Conservation (phyloP, 2,113 vertebrate species). For the Pungitius pungitius region DNA sequence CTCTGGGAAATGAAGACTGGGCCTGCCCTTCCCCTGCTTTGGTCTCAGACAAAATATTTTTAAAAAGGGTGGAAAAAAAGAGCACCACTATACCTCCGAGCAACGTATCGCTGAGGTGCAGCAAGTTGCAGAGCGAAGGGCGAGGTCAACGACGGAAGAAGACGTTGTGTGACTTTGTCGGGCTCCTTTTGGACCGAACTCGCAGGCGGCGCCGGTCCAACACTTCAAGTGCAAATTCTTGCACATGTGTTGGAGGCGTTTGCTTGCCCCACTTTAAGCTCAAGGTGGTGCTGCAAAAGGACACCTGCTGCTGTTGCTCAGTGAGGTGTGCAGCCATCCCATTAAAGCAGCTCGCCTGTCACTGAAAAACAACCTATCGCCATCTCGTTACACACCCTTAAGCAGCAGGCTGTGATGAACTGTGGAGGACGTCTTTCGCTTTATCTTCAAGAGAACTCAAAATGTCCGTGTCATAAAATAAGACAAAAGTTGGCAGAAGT, state of each 20-base stretch:
- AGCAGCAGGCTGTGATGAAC: slow-evolving; percentile 4
- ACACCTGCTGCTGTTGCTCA: slow-evolving; percentile 9
- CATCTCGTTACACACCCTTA: not conserved
- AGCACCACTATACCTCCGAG: slow-evolving; percentile 8
- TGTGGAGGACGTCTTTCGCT: slow-evolving; percentile 4
- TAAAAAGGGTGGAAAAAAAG: not conserved
- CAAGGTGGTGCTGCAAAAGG: not conserved
- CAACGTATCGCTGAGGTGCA: too few relatives aligned
- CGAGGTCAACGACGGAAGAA: not conserved
- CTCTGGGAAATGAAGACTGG: slow-evolving; percentile 43
- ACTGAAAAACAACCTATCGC: not conserved
- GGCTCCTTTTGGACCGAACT: slow-evolving; percentile 45
- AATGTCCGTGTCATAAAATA: not conserved
- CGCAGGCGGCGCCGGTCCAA: not conserved
- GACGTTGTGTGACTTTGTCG: slow-evolving; percentile 14
- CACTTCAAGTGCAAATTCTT: slow-evolving; percentile 1
- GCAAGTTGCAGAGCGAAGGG: slow-evolving; percentile 1
- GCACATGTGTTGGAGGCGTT: slow-evolving; percentile 2
- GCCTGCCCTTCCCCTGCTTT: slow-evolving; percentile 22
- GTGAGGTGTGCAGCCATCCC: not conserved
- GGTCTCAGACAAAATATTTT: slow-evolving; percentile 4
- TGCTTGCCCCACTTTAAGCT: not conserved
- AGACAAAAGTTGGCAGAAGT: not conserved
- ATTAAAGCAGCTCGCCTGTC: not conserved
- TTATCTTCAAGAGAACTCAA: not conserved